Percentiles rank a stretch among this genome's conserved stretches.
Conservation (phyloP, 2,113 vertebrate species). For the Nansenia antarctica region DNA sequence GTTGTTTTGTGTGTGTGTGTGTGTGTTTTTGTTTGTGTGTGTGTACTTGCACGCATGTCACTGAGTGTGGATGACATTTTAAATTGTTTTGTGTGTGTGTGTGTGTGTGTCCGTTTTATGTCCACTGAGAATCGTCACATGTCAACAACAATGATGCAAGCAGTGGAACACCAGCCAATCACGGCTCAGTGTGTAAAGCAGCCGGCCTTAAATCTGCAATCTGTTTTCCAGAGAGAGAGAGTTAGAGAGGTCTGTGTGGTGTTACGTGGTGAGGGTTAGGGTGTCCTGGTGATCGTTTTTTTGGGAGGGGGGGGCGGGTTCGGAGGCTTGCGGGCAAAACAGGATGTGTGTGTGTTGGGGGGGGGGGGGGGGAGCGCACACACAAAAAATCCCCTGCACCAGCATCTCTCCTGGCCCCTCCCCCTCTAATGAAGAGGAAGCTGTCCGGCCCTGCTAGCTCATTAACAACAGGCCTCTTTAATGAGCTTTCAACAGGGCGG, state of each 20-base stretch:
- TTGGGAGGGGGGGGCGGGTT: background rate
- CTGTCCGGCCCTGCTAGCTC: slow-evolving; percentile 80
- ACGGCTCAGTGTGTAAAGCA: slow-evolving; percentile 19
- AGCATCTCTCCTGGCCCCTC: slow-evolving; percentile 66
- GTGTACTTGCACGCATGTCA: slow-evolving; percentile 13
- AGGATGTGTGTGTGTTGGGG: slow-evolving; percentile 60
- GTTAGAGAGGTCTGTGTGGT: too few relatives aligned
- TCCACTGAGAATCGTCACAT: background rate
- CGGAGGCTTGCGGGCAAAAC: background rate
- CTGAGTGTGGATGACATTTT: too few relatives aligned
- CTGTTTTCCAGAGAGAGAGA: too few relatives aligned
- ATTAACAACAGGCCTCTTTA: slow-evolving; percentile 82
- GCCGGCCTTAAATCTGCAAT: too few relatives aligned
- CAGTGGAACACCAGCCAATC: background rate
- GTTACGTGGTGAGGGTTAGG: background rate
- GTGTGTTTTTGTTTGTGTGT: background rate
- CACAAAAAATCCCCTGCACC: slow-evolving; percentile 68
- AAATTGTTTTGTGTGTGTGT: slow-evolving; percentile 5
- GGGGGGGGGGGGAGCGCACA: slow-evolving; percentile 50
- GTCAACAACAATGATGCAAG: too few relatives aligned
- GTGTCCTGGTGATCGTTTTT: background rate
- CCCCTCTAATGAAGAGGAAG: slow-evolving; percentile 71
- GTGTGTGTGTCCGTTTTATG: background rate
- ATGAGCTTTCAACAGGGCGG: slow-evolving; percentile 76
- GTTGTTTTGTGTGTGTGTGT: too few relatives aligned